Evolutionary conservation across 2,113 vertebrate species (phyloP), one percentile per base, ranked within the genome.

Genomic region (Typhlomys cinereus): DNA sequence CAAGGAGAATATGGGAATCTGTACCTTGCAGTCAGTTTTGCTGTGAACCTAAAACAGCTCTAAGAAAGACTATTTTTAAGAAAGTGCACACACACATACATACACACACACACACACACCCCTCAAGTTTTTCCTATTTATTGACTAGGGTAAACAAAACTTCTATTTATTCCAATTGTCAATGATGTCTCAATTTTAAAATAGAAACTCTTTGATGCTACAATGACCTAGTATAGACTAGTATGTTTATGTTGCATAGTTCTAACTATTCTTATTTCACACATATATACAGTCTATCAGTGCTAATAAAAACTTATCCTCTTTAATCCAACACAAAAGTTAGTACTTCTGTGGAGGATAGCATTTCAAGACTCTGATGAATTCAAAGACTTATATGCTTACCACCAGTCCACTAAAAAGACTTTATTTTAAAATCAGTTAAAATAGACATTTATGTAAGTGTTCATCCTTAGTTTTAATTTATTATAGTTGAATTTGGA

Each of bases 401-500:
- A 93, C n/a, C 66, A 86, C 59, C 73, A 92, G 59, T 88, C 39
- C 71, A 92, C 59, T 81, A 93, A 87, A n/a, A 36, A 76, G 50
- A 36, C 52, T 85, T 90, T 81, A 66, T 91, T 91, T 91, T 84
- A 89, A 91, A 96, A 88, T 74, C 27, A 88, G n/a, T 84, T 92
- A 76, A 88, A 90, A 88, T 71, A 95, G 36, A 36, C 12, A 94
- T 82, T 84, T 86, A 86, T 73, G 39, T 73, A 88, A 91, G 57
- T 95, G 46, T 81, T 92, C 88, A 87, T 89, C 64, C 75, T 92
- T 89, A 82, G 57, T 70, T 82, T 89, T 57, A n/a, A 88, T 88
- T 92, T 93, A 95, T 81, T 93, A 88, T 20, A 91, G 73, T 20
- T 93, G 85, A 90, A 92, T 90, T 67, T 92, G 41, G 52, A 91